Evolutionary conservation across 1,140 invertebrate species (phyloP), one percentile per base, ranked within the genome.

Genomic region (Prorops nasuta): DNA sequence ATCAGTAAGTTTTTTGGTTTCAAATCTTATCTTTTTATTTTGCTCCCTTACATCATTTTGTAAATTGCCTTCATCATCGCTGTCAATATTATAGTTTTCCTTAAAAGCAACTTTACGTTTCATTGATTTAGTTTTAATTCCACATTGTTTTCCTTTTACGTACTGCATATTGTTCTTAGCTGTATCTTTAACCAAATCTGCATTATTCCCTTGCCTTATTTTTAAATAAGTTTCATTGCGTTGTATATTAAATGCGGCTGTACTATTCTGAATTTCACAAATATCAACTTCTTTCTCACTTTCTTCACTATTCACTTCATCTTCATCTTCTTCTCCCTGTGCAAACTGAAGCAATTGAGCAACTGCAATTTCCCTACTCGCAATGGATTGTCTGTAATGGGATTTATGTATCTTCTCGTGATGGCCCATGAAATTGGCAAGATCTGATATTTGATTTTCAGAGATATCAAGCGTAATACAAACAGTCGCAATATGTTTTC

Each of bases 401-500:
- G 43, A 31, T 44, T 34, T 28, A 38, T 56, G 54, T 10, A 53
- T 39, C 10, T 45, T 32, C n/a, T 41, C 36, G 12, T 21, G 15
- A 17, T 56, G 54, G 10, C 54, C 54, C 50, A 56, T 53, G 28
- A 44, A 56, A 17, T 53, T 48, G 0, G 54, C 54, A 14, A 56
- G 16, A 35, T 31, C 19, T 14, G 20, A 35, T 12, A 53, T 16
- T 34, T 53, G 37, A 22, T 42, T 22, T 0, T 56, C 35, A 34
- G 20, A 20, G 4, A 55, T 8, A 36, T 53, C 44, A 1, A 53
- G 17, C 2, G 35, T 31, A 16, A 37, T 12, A 34, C 35, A 37
- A 16, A 39, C 36, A 1, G 60, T 59, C 4, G 60, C 60, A 14
- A 62, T 50, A 3, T 62, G 56, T 20, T 59, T 58, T 14, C 60